Evolutionary conservation across 2,797 vertebrate species (phyloP).

Genomic region (Sebastes glaucus): DNA sequence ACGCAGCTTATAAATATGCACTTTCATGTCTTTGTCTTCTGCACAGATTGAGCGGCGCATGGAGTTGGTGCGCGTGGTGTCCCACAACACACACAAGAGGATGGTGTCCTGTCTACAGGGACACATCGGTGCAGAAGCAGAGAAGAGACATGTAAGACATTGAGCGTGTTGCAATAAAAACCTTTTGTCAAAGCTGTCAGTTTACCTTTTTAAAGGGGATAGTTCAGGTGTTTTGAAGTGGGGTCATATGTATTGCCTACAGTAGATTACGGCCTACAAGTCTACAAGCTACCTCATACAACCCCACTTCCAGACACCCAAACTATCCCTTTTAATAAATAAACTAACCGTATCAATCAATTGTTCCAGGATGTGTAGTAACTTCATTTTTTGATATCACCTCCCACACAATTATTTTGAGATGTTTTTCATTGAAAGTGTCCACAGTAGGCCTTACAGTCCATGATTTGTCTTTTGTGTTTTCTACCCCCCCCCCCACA

Average conservation of each 20-base stretch:
- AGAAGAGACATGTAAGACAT: slow-evolving; percentile 93
- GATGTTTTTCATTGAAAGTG: slow-evolving; percentile 10
- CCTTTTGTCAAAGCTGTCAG: background rate
- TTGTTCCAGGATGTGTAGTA: background rate
- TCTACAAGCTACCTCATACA: background rate
- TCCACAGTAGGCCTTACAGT: background rate
- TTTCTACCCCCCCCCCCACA: slow-evolving; percentile 50
- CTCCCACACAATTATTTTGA: background rate
- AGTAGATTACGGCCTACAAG: background rate
- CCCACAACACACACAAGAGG: slow-evolving; percentile 94
- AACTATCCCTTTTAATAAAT: background rate
- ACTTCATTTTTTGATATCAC: background rate
- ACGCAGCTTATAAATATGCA: background rate
- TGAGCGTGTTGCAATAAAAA: background rate
- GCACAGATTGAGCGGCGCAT: slow-evolving; percentile 95
- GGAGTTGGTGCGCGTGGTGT: slow-evolving; percentile 92
- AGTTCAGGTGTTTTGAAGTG: background rate
- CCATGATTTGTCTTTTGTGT: slow-evolving; percentile 68
- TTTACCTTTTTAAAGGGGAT: background rate
- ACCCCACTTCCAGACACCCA: background rate
- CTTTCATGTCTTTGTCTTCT: background rate
- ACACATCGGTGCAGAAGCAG: slow-evolving; percentile 90
- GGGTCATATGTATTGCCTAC: background rate
- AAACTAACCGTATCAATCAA: background rate
- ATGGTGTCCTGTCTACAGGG: slow-evolving; percentile 93